Evolutionary conservation across 1,140 invertebrate genomes (phyloP), one percentile per base, ranked within the genome.

Genomic region (Sarcophaga bullata): DNA sequence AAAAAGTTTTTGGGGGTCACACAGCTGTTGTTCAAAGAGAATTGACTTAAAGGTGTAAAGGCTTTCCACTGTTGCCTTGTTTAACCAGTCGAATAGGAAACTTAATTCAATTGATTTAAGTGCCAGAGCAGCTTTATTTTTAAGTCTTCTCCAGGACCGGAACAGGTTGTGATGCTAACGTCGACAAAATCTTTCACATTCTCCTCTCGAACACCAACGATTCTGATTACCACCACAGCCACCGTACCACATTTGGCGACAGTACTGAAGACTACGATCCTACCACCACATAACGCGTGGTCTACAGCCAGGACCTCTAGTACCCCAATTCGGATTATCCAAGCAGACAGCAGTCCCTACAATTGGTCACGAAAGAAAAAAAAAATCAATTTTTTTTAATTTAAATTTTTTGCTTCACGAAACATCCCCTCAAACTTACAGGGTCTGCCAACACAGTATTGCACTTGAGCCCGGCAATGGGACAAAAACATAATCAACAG

Each of bases 141-240:
- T 37, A 37, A 37, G 4, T 2, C 4, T 37, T 37, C n/a, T 37
- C 4, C 4, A 37, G 4, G 4, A 37, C 25, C 25, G 25, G 25
- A 37, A 37, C 25, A 37, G 25, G 1, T 3, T 52, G 50, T 52
- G 50, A 52, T 10, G 6, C 50, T 68, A 68, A 68, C 62, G 62
- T 19, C n/a, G n/a, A 68, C 62, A 68, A 19, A 6, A 19, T 19
- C 17, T 6, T 19, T 68, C 62, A 9, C 62, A 68, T 3, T 3
- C 4, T 19, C 0, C 6, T 8, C 62, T 6, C 3, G 11, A n/a
- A n/a, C 62, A 68, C 62, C 62, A 68, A 68, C 62, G 62, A 68
- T 68, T 68, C 8, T 7, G 6, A 17, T 68, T 68, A n/a, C 62
- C 62, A 68, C 62, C 62, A 68, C 62, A 68, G n/a, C 62, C 62